Evolutionary conservation across 1,140 invertebrate genomes (phyloP).

Genomic region (Heliconius hewitsoni): DNA sequence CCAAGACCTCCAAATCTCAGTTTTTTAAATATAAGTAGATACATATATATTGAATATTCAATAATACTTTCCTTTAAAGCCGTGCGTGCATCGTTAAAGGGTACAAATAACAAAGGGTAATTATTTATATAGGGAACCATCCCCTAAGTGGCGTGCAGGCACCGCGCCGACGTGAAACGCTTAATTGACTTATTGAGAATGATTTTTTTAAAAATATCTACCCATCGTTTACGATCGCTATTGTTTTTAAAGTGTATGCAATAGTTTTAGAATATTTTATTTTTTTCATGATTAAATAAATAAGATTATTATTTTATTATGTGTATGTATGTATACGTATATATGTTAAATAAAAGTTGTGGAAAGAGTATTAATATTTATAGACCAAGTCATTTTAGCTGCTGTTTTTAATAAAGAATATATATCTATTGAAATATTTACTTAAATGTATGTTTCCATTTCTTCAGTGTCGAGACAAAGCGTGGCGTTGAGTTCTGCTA

Average conservation of each 20-base stretch:
- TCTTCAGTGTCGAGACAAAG: too few species aligned
- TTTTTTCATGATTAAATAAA: background rate
- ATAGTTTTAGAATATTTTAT: background rate
- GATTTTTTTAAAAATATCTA: slow-evolving; percentile 73
- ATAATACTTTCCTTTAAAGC: background rate
- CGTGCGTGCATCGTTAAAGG: slow-evolving; percentile 46
- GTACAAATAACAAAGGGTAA: slow-evolving; percentile 72
- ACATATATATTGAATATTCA: background rate
- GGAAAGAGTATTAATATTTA: too few species aligned
- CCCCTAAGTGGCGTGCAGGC: slow-evolving; percentile 72
- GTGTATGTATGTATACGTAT: too few species aligned
- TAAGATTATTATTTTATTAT: background rate
- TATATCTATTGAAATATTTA: too few species aligned
- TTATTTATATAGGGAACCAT: slow-evolving; percentile 69
- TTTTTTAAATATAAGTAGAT: background rate
- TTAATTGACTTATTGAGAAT: slow-evolving; percentile 81
- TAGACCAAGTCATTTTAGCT: too few species aligned
- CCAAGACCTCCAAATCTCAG: too few species aligned
- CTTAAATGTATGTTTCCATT: too few species aligned
- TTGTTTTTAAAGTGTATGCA: slow-evolving; percentile 22
- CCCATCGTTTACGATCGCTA: slow-evolving; percentile 52
- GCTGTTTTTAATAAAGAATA: too few species aligned
- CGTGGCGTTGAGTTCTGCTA: too few species aligned
- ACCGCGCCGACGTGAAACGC: slow-evolving; percentile 58
- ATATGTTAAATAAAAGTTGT: background rate